Evolutionary conservation across 2,797 vertebrate species (phyloP).

Genomic region (Lagodon rhomboides): DNA sequence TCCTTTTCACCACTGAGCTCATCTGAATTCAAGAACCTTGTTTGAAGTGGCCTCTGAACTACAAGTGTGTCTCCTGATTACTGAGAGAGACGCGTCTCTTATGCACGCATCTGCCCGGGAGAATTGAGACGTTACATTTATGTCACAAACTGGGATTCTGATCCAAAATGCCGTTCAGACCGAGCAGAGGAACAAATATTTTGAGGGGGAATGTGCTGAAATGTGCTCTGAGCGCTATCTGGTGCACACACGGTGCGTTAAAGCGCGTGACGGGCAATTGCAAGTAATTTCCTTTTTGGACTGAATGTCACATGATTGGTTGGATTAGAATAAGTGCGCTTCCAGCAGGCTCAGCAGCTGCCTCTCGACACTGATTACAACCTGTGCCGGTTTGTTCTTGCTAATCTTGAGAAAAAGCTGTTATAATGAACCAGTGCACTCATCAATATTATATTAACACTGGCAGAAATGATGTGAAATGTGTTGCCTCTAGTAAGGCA

Average conservation of each 20-base stretch:
- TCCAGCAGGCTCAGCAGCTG: background rate
- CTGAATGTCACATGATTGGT: background rate
- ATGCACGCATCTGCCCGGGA: constrained; percentile 28
- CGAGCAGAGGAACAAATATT: background rate
- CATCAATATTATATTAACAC: background rate
- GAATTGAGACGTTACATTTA: background rate
- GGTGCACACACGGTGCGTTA: too few relatives aligned
- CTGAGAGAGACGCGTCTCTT: constrained; percentile 25
- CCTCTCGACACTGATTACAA: constrained; percentile 1
- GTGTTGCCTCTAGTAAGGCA: too few relatives aligned
- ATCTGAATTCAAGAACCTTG: constrained; percentile 79
- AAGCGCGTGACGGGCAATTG: background rate
- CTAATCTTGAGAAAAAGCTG: background rate
- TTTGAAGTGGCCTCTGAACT: constrained; percentile 78
- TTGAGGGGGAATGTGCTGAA: background rate
- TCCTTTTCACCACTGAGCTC: constrained; percentile 61
- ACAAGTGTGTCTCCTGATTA: constrained; percentile 56
- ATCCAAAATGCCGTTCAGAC: background rate
- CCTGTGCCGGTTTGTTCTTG: background rate
- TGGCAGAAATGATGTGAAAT: background rate
- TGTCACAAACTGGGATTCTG: background rate
- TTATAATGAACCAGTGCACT: too few relatives aligned
- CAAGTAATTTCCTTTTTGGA: background rate
- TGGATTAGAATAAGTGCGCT: background rate
- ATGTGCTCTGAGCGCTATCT: background rate